These are phyloP conservation scores for Diarsia dahlii DNA, from an alignment of 2,888 invertebrate genomes.

Conservation along the genomic window DNA sequence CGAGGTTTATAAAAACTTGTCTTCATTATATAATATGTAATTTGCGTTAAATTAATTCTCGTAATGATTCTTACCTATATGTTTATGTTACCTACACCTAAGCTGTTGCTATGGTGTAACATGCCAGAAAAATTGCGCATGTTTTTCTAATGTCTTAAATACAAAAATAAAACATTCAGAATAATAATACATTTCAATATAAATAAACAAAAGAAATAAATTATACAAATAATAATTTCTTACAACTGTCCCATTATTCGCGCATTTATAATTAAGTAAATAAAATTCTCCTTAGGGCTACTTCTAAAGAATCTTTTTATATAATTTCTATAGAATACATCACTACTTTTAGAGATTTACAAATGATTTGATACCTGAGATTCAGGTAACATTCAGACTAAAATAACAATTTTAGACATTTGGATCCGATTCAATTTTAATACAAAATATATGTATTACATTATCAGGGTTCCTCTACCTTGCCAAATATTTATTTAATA, in stretches of 20 bases:
- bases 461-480: conserved; percentile 45
- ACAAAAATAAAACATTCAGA: conserved; percentile 1
- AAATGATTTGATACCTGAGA: conserved; percentile 44
- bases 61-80: not conserved
- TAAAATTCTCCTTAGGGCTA: conserved; percentile 42
- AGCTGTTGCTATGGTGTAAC: not conserved
- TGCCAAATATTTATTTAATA: conserved; percentile 24
- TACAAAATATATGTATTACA: conserved; percentile 56
- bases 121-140: no score
- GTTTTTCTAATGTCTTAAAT: not conserved
- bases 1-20: not conserved
- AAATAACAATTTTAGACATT: conserved; percentile 45
- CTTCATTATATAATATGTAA: not conserved
- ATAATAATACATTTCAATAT: not conserved
- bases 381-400: conserved; percentile 30
- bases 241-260: conserved; percentile 3
- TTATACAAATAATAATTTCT: not conserved
- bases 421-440: conserved; percentile 32
- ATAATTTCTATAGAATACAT: conserved; percentile 32
- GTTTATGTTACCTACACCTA: not conserved
- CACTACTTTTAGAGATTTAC: conserved; percentile 43
- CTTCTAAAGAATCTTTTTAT: conserved; percentile 41
- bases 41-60: not conserved
- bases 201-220: not conserved
- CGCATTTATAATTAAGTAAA: conserved; percentile 16